Conservation (phyloP, 2,113 vertebrate species). For the Mirounga angustirostris region DNA sequence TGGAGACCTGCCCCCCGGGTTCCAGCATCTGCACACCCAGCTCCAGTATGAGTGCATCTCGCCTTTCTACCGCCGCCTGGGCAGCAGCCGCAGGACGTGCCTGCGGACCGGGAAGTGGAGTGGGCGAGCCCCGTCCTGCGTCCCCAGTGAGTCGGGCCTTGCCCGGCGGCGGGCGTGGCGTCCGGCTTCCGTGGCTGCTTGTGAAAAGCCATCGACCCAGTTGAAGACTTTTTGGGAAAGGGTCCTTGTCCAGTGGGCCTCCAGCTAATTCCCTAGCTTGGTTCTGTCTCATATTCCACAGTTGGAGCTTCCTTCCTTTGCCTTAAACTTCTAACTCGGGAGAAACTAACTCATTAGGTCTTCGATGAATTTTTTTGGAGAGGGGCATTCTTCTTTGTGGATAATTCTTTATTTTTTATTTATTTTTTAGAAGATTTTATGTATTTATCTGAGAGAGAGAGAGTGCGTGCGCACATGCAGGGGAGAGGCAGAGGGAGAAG, state of each 20-base stretch:
- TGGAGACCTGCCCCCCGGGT: constrained; percentile 92
- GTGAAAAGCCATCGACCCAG: neutral
- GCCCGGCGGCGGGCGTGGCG: neutral
- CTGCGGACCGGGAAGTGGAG: constrained; percentile 99
- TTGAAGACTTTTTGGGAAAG: neutral
- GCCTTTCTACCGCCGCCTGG: constrained; percentile 94
- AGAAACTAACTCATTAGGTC: neutral
- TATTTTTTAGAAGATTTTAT: neutral
- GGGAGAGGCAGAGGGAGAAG: neutral
- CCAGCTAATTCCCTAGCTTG: neutral
- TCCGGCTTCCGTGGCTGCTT: neutral
- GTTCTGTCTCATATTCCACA: neutral
- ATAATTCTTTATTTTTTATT: neutral
- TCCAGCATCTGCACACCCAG: constrained; percentile 95
- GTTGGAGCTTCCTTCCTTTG: neutral
- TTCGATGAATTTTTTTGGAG: neutral
- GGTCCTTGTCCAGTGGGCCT: neutral
- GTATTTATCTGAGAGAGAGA: neutral
- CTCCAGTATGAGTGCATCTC: constrained; percentile 96
- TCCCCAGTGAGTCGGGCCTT: constrained; percentile 93
- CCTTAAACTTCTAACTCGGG: neutral
- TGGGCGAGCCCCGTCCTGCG: constrained; percentile 95
- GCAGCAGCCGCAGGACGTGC: constrained; percentile 96
- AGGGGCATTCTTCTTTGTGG: neutral
- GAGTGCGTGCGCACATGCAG: neutral